Evolutionary conservation across 2,797 vertebrate species (phyloP).

Genomic region (Parauchenoglanis punctatus): DNA sequence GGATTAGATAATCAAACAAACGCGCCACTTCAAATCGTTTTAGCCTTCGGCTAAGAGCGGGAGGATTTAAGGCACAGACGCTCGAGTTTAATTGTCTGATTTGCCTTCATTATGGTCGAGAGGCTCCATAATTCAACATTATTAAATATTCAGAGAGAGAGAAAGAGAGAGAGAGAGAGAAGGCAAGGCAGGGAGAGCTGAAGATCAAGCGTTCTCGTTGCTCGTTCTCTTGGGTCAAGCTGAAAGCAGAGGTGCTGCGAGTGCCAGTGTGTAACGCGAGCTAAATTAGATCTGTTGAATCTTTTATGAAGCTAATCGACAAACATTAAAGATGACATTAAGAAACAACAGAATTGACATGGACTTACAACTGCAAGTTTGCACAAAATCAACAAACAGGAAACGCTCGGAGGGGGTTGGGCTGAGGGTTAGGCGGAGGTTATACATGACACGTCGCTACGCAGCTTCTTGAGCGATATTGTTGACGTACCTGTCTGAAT

Average conservation of each 20-base stretch:
- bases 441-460: not conserved
- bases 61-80: slow-evolving; percentile 77
- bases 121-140: slow-evolving; percentile 78
- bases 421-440: not conserved
- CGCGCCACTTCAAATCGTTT: slow-evolving; percentile 80
- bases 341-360: not conserved
- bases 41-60: slow-evolving; percentile 75
- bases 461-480: not conserved
- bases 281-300: slow-evolving; percentile 57
- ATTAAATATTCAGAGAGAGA: slow-evolving; percentile 82
- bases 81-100: slow-evolving; percentile 82
- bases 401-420: not conserved
- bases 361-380: not conserved
- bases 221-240: slow-evolving; percentile 34
- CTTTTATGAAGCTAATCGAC: slow-evolving; percentile 49
- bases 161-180: slow-evolving; percentile 51
- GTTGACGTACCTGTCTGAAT: not conserved
- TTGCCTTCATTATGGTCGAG: slow-evolving; percentile 83
- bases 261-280: slow-evolving; percentile 39
- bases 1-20: slow-evolving; percentile 83
- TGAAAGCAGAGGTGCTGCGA: slow-evolving; percentile 25
- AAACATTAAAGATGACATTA: not conserved
- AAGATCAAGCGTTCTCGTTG: slow-evolving; percentile 33
- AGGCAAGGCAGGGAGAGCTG: slow-evolving; percentile 30
- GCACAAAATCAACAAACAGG: slow-evolving; percentile 3